Base-by-base conservation (phyloP, 2,888 invertebrate genomes). In the Calephelis perditalis region DNA sequence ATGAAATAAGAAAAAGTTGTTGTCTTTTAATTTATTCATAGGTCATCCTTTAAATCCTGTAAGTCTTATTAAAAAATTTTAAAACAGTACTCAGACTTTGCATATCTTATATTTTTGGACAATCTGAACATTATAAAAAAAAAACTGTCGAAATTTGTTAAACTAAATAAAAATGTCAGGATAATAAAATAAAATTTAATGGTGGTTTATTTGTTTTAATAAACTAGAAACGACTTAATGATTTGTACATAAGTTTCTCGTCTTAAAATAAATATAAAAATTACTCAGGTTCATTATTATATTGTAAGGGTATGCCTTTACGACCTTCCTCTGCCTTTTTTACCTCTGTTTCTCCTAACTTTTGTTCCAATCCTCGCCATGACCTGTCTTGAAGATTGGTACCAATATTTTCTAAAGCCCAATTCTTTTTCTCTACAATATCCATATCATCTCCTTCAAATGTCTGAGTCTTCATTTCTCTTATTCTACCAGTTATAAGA, bases 361-460 rank as follows among this genome's bases (percentile, higher is more conserved):
- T 93, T 71, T 95, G 96, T 73, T 98, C 96, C 59, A 98, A 86
- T 0, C 98, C 98, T 74, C 93, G 93, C 98, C 98, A 98, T 3
- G 94, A 93, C 71, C 96, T 90, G 7, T 92, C 87, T 52, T 92
- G 84, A 26, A 97, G 88, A 77, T 93, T 94, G 12, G 93, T 93
- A 4, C 94, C 94, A 62, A 92, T 92, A 72, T 85, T 91, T 60
- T 92, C 86, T 26, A 92, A 77, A 0, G 92, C 81, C 77, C 91
- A 88, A 70, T 86, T 91, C 68, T 91, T 75, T 76, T 91, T 91
- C 66, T 91, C 91, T 9, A 71, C 82, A 57, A 90, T 66, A 12
- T 82, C 85, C 64, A 71, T 78, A 54, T 86, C 80, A 0, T 79
- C 83, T 68, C 72, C 79, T 15, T 61, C 59, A 70, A 73, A 79